phyloP scores from a whole-genome alignment of 2,888 invertebrate species.

The Drosophila mayaguana region DNA sequence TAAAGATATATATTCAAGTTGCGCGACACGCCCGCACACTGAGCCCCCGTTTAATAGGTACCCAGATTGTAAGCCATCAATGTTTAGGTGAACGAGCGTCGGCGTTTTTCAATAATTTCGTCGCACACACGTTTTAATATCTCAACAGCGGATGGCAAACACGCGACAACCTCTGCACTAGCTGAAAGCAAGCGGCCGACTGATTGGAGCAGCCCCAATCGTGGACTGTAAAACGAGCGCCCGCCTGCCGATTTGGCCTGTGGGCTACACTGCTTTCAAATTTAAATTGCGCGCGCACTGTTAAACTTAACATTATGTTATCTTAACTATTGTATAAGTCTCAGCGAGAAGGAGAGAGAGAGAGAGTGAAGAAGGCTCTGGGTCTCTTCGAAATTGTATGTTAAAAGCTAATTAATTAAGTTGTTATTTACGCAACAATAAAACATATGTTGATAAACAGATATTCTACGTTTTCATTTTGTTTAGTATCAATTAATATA shows the following conservation, averaged over 20 bases:
- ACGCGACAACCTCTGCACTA: conserved; percentile 67
- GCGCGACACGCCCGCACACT: conserved; percentile 46
- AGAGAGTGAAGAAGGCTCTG: not conserved
- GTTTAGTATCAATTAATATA: not conserved
- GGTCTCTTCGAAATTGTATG: conserved; percentile 35
- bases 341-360: conserved; percentile 9
- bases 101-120: conserved; percentile 42
- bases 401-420: conserved; percentile 21
- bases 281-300: conserved; percentile 54
- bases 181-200: conserved; percentile 64
- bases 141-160: conserved; percentile 37
- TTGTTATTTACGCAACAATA: conserved; percentile 11
- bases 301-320: conserved; percentile 21
- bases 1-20: conserved; percentile 23
- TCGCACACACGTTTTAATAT: conserved; percentile 64
- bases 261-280: conserved; percentile 24
- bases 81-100: conserved; percentile 46
- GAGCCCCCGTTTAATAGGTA: conserved; percentile 33
- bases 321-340: conserved; percentile 33
- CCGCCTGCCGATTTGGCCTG: not conserved
- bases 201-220: conserved; percentile 51
- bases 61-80: conserved; percentile 59
- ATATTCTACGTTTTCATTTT: not conserved
- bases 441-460: conserved; percentile 1
- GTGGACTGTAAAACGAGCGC: conserved; percentile 16